Evolutionary conservation across 2,888 invertebrate species (phyloP), one percentile per base, ranked within the genome.

Genomic region (Eumacrocentrus americanus): DNA sequence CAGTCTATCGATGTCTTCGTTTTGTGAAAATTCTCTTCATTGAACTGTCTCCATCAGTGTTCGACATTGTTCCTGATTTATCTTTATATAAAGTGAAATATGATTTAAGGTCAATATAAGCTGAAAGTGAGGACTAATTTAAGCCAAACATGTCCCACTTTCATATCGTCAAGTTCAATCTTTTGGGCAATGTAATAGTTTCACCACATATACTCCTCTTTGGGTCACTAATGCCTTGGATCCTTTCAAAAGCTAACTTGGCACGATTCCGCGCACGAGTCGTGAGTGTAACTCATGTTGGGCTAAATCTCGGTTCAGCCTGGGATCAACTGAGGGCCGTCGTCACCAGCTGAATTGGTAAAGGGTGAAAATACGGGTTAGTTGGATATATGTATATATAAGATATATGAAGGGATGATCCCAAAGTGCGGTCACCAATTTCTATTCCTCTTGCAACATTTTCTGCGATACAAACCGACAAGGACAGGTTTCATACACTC

Each of bases 161-260:
- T n/a, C n/a, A n/a, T n/a, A n/a, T n/a, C n/a, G n/a, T n/a, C n/a
- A n/a, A 18, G 18, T 52, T 52, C 9, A 29, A 4, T 6, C 29
- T 29, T 29, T 29, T 29, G 29, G 29, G 29, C 5, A 29, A 29
- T 29, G 29, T 29, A 12, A n/a, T 16, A 4, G 16, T n/a, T 16
- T 20, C 7, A 16, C 18, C 25, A 12, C n/a, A 7, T 44, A 18
- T 58, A 57, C 46, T 55, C 51, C 53, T 50, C 46, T 52, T 23
- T 38, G 14, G 14, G 16, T 44, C 44, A 44, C 44, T 44, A 44
- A 44, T 44, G 16, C 44, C 44, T 7, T 7, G n/a, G 47, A 57
- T 58, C 59, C 59, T 42, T 57, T 59, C 57, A 66, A 56, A 58
- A 22, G 60, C 58, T 54, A 63, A 62, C 62, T 64, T 58, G 58